Percentiles rank a stretch among this genome's conserved stretches.
phyloP scores from a whole-genome alignment of 2,797 vertebrate species.

The Notolabrus celidotus region DNA sequence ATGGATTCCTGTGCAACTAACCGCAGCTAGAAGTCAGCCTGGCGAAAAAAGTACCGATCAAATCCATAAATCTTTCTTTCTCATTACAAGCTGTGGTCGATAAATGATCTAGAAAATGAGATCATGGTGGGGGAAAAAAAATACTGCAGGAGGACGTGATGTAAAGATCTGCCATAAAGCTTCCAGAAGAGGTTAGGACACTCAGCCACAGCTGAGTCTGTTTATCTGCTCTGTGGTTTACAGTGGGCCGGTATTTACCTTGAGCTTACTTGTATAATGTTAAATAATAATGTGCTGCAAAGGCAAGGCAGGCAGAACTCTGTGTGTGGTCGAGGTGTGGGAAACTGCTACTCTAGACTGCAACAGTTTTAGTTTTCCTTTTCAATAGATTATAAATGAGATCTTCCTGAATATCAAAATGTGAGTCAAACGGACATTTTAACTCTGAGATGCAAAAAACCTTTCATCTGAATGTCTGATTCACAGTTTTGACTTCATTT shows the following conservation, averaged over 20 bases:
- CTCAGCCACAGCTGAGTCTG: slow-evolving; percentile 16
- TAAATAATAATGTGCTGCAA: slow-evolving; percentile 23
- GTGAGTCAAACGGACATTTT: background rate
- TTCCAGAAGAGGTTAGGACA: slow-evolving; percentile 35
- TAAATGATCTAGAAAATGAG: slow-evolving; percentile 59
- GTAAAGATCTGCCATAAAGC: slow-evolving; percentile 35
- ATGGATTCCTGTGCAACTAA: slow-evolving; percentile 48
- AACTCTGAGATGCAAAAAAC: too few relatives aligned
- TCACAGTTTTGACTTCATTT: too few relatives aligned
- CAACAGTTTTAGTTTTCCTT: background rate
- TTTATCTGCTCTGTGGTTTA: slow-evolving; percentile 32
- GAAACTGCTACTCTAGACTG: slow-evolving; percentile 12
- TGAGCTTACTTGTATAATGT: slow-evolving; percentile 14
- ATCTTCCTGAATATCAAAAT: background rate
- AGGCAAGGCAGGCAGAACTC: background rate
- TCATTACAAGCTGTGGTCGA: slow-evolving; percentile 56
- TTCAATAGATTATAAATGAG: background rate
- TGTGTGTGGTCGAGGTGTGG: slow-evolving; percentile 32
- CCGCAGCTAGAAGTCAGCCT: slow-evolving; percentile 27
- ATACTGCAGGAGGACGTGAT: slow-evolving; percentile 28
- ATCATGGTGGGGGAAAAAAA: slow-evolving; percentile 14
- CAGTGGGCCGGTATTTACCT: slow-evolving; percentile 7
- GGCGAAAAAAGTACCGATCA: slow-evolving; percentile 47
- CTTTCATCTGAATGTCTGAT: too few relatives aligned
- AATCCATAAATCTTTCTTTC: slow-evolving; percentile 67